Percentiles rank a stretch among this genome's conserved stretches.
phyloP scores from a whole-genome alignment of 1,140 invertebrate species.

The Papilio machaon region DNA sequence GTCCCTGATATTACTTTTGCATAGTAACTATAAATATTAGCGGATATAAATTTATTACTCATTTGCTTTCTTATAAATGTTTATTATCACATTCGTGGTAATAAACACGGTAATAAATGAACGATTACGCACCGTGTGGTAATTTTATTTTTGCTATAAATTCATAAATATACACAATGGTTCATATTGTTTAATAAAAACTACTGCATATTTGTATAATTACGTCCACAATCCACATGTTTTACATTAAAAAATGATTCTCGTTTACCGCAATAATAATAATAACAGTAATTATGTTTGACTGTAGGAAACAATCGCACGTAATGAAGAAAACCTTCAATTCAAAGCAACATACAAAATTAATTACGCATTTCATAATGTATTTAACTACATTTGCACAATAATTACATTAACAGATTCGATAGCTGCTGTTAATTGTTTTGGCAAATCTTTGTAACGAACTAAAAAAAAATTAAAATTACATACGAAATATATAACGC shows the following conservation, averaged over 20 bases:
- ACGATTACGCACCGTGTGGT: neutral
- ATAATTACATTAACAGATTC: neutral
- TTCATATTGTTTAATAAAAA: neutral
- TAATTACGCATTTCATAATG: neutral
- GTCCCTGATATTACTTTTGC: neutral
- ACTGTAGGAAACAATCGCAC: neutral
- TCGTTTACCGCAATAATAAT: neutral
- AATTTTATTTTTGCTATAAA: neutral
- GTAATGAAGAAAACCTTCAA: neutral
- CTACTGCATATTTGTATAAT: neutral
- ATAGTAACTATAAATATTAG: neutral
- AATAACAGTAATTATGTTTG: neutral
- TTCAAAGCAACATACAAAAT: neutral
- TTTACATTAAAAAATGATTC: neutral
- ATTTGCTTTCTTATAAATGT: neutral
- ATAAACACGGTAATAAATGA: neutral
- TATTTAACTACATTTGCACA: neutral
- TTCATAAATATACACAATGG: too few relatives aligned
- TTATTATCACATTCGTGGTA: neutral
- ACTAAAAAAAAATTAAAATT: too few relatives aligned
- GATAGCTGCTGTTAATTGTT: neutral
- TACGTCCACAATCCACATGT: neutral
- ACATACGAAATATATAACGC: too few relatives aligned
- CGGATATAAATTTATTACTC: neutral
- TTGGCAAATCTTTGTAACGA: neutral